A percentile compares a stretch with the other conserved stretches of the same genome.
Conservation (phyloP, 2,113 vertebrate genomes). For the Vicugna pacos region DNA sequence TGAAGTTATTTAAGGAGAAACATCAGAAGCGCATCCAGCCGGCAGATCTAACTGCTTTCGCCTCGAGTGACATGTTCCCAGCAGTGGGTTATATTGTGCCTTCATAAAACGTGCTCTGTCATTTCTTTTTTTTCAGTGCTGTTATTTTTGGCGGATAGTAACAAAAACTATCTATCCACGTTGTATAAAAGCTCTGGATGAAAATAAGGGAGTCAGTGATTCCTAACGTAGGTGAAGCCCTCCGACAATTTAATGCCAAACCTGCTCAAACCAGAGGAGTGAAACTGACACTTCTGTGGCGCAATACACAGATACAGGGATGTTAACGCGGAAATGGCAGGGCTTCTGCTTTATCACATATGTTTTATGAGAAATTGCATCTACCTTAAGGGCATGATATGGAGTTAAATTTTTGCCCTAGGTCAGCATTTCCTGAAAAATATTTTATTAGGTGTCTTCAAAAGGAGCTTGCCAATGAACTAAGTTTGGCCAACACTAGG, state of each 20-base stretch:
- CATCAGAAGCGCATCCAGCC: slow-evolving; percentile 79
- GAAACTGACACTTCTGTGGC: fast-evolving
- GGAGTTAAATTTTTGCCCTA: background rate
- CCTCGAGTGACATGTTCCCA: slow-evolving; percentile 85
- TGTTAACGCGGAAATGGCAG: background rate
- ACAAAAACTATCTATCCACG: slow-evolving; percentile 17
- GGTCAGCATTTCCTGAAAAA: background rate
- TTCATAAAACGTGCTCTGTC: slow-evolving; percentile 78
- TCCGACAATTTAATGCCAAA: background rate
- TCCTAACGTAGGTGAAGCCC: slow-evolving; percentile 54
- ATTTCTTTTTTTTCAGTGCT: slow-evolving; percentile 58
- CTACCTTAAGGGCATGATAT: background rate
- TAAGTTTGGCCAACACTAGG: background rate
- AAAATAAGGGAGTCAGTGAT: slow-evolving; percentile 66
- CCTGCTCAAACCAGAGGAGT: background rate
- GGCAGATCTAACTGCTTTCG: slow-evolving; percentile 81
- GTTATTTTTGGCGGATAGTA: slow-evolving; percentile 81
- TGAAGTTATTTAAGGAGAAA: slow-evolving; percentile 84
- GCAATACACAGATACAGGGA: background rate
- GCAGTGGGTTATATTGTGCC: slow-evolving; percentile 80
- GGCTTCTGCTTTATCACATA: background rate
- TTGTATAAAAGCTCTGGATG: slow-evolving; percentile 53
- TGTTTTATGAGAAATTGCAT: background rate
- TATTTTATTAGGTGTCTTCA: background rate
- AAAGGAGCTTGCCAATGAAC: background rate